A percentile compares a stretch with the other conserved stretches of the same genome.
Conservation (phyloP, 2,888 invertebrate genomes). For the Hirtodrosophila alboralis region DNA sequence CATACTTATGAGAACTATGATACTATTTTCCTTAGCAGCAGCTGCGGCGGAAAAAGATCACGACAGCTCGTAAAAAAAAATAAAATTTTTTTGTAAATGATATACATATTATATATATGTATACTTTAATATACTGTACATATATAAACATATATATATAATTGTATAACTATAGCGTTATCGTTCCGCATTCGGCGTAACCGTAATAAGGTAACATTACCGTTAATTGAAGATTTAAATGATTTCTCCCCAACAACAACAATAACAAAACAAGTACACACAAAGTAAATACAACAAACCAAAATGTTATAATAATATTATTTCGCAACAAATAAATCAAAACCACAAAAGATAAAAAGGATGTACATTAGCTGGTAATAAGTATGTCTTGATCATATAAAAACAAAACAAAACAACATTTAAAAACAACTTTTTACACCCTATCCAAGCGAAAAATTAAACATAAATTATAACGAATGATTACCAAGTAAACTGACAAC, state of each 20-base stretch:
- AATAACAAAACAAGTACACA: constrained; percentile 26
- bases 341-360: constrained; percentile 11
- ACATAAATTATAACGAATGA: constrained; percentile 52
- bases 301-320: constrained; percentile 25
- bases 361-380: constrained; percentile 40
- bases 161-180: constrained; percentile 70
- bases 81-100: constrained; percentile 62
- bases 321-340: constrained; percentile 45
- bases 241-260: constrained; percentile 23
- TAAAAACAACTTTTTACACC: constrained; percentile 68
- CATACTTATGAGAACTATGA: constrained; percentile 35
- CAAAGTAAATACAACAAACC: constrained; percentile 11
- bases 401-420: too few species aligned
- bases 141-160: constrained; percentile 53
- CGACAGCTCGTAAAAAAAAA: constrained; percentile 37
- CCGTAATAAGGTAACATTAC: constrained; percentile 39
- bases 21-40: constrained; percentile 53
- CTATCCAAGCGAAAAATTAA: constrained; percentile 50
- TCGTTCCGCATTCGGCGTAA: constrained; percentile 40
- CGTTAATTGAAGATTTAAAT: constrained; percentile 44
- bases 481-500: constrained; percentile 46
- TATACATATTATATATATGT: constrained; percentile 47
- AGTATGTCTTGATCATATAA: constrained; percentile 60
- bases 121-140: constrained; percentile 51
- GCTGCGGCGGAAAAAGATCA: constrained; percentile 26